phyloP scores from a whole-genome alignment of 2,797 vertebrate genomes.

The Enteromius argenteus region DNA sequence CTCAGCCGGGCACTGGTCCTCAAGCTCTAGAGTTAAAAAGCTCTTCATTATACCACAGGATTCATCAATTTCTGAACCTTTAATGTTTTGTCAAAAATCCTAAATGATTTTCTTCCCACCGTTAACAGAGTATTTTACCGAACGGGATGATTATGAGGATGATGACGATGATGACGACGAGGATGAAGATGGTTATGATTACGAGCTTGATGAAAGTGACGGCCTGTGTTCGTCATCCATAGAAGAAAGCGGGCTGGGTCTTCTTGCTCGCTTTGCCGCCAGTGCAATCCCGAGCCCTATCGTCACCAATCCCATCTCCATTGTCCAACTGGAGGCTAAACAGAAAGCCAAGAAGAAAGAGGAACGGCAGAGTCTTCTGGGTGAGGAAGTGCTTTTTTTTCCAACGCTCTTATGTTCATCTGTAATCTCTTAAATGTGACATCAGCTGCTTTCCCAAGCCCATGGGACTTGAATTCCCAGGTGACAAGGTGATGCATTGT shows the following conservation, averaged over 20 bases:
- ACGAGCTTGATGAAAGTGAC: conserved; percentile 74
- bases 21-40: not conserved
- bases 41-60: conserved; percentile 2
- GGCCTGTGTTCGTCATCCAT: conserved; percentile 77
- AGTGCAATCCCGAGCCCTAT: conserved; percentile 89
- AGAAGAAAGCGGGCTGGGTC: conserved; percentile 93
- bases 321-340: conserved; percentile 88
- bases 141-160: conserved; percentile 76
- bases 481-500: conserved; percentile 45
- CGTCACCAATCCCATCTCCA: conserved; percentile 80
- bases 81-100: not conserved
- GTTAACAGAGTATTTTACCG: conserved; percentile 73
- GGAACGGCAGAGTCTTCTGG: conserved; percentile 88
- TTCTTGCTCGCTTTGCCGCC: conserved; percentile 92
- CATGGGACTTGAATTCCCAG: conserved; percentile 45
- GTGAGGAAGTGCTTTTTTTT: conserved; percentile 72
- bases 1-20: not conserved
- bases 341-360: conserved; percentile 90
- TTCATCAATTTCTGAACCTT: conserved; percentile 7
- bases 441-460: conserved; percentile 44
- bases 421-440: conserved; percentile 35
- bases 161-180: conserved; percentile 79
- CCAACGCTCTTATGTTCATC: not conserved
- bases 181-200: conserved; percentile 78
- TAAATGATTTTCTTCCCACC: conserved; percentile 52